Evolutionary conservation across 2,888 invertebrate genomes (phyloP), one percentile per base, ranked within the genome.

Genomic region (Rhagonycha lutea): DNA sequence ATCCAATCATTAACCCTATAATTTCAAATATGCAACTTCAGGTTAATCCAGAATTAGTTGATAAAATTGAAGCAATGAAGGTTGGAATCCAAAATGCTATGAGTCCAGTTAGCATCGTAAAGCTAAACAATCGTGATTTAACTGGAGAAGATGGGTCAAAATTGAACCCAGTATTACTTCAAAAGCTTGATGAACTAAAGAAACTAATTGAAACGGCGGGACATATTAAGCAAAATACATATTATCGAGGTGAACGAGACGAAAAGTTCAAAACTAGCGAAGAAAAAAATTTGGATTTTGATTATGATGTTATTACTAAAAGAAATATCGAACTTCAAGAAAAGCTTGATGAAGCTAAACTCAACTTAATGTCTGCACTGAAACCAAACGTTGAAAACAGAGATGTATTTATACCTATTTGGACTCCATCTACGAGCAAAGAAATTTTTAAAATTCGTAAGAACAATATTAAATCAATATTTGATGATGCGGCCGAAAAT

Each of bases 31-130:
- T 71, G 14, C 62, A 71, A 29, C 26, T 71, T 4, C 62, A 71
- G 32, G 11, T 71, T 8, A 71, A 71, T 71, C 70, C 70, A 14
- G 62, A 71, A 32, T 61, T 71, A 4, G 12, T 71, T n/a, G 18
- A 71, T 3, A 71, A 71, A 29, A 63, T 70, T 29, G 70, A 70
- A 26, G 70, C 70, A n/a, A 71, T 71, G 18, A 71, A 63, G 63
- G 1, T 12, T 1, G 63, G 63, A 14, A 23, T 63, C 8, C n/a
- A 63, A 63, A 71, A 62, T 28, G 70, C 70, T 12, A 63, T 71
- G 70, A 18, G 5, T 63, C 70, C 70, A 12, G 23, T 71, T 2
- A 32, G 63, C n/a, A 29, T 71, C 4, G 70, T 63, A 2, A 23
- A 63, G 9, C n/a, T 71, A 11, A n/a, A 12, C 14, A 11, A 12